Evolutionary conservation across 2,888 invertebrate species (phyloP), one percentile per base, ranked within the genome.

Genomic region (Ferrisia virgata): DNA sequence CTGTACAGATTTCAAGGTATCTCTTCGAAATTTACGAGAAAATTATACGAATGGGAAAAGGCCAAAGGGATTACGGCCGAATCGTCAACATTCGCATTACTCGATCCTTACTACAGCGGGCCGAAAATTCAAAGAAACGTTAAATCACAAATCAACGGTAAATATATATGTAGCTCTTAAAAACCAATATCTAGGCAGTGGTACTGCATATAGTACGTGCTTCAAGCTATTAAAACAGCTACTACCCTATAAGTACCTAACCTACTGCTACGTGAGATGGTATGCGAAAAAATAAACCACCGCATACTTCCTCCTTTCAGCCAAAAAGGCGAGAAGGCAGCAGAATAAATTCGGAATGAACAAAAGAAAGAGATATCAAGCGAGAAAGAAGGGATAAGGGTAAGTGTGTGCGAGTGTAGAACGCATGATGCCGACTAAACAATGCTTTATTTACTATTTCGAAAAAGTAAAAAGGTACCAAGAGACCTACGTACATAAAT

Each of bases 1-100:
- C 93, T 95, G 40, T 94, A 95, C 88, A 92, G 95, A 88, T 95
- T 96, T 87, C 93, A 95, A 90, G 95, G 92, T 5, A 95, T 96
- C 86, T 96, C 96, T 0, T 92, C 95, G 72, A 96, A 96, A 86
- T 97, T 97, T 88, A 96, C 96, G 0, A 93, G 94, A 33, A 96
- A 95, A 87, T 90, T 97, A 0, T 96, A 96, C 88, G 96, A 96
- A 88, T 97, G 96, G 96, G 95, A 95, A 88, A 95, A 95, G 87
- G 94, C 95, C n/a, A 90, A 93, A 85, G 95, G 95, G 1, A 95
- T 96, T 85, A 93, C 93, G 0, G 95, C 95, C 0, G 95, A 96
- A 88, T 93, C 93, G 0, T 96, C 95, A 0, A 95, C 95, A 0
- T 94, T 96, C 86, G 94, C 95, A 0, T 89, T 96, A 0, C 90